Evolutionary conservation across 2,113 vertebrate genomes (phyloP), one percentile per base, ranked within the genome.

Genomic region (Onychorhynchus coronatus): DNA sequence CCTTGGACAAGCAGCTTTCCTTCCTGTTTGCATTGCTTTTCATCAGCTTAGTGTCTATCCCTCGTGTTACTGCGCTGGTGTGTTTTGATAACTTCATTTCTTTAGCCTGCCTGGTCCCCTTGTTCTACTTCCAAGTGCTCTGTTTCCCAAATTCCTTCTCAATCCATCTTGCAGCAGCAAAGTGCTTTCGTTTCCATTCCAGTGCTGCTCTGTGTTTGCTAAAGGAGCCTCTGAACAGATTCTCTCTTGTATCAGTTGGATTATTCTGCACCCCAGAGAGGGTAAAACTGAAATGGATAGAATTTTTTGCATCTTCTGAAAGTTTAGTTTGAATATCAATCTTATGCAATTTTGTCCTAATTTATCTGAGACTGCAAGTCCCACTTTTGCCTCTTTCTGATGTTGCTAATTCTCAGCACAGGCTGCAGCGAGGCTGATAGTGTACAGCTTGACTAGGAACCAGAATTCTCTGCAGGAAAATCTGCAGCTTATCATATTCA

Each of bases 21-120:
- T 65, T 85, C 55, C 37, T 77, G 6, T 85, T 94, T 73, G 74
- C 65, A 35, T n/a, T 85, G 52, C 55, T 91, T 95, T 96, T 77
- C 71, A 73, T 79, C 67, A 89, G 78, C 78, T 91, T 83, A 55
- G 52, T 39, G 42, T 55, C 61, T 63, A 47, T 96, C 50, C 50
- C 88, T 77, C 4, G 41, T 76, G 85, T 66, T 91, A 56, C 74
- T 92, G 35, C 39, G n/a, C 68, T 92, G 84, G 33, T 3, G 6
- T 76, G 58, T 95, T 91, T 82, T 85, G 87, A 63, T 85, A 91
- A 73, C 46, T 95, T 88, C 16, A 42, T 91, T 96, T 63, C 63
- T 93, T 89, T 81, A 87, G 76, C 65, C 33, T 92, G 79, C 28
- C 35, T 84, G 46, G 55, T 80, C 46, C 41, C 47, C 87, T 89